These are phyloP conservation scores for Panthera tigris DNA, from an alignment of 2,113 vertebrate genomes.

Conservation along the genomic window DNA sequence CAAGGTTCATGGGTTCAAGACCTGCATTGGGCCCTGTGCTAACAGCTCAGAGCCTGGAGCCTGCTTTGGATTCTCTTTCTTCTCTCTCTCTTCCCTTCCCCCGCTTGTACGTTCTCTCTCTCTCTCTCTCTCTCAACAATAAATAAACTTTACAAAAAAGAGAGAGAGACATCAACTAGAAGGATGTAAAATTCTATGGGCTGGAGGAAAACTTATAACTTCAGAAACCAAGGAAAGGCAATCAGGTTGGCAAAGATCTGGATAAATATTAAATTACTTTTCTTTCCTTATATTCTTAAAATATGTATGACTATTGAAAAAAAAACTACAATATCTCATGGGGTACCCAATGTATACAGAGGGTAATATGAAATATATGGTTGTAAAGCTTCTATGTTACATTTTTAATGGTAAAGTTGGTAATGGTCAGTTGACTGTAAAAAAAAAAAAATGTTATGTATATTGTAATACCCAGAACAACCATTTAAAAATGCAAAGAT, in stretches of 20 bases:
- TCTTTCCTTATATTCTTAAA: neutral
- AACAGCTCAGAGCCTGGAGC: too few relatives aligned
- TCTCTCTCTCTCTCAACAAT: too few relatives aligned
- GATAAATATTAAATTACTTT: neutral
- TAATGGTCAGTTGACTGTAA: neutral
- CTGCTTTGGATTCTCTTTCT: too few relatives aligned
- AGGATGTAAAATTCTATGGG: neutral
- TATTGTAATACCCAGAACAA: neutral
- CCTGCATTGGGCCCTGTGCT: too few relatives aligned
- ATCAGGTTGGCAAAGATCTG: neutral
- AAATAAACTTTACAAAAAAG: too few relatives aligned
- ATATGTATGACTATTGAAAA: neutral
- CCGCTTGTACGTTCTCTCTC: too few relatives aligned
- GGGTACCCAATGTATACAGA: neutral
- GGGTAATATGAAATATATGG: neutral
- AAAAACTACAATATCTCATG: neutral
- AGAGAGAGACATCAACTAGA: neutral
- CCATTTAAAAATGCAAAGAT: neutral
- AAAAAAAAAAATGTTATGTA: neutral
- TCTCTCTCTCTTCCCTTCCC: too few relatives aligned
- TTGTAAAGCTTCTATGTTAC: neutral
- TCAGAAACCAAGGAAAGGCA: neutral
- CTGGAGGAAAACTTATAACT: neutral
- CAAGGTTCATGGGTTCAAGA: too few relatives aligned
- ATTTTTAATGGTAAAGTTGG: neutral